Conservation (phyloP, 2,113 vertebrate genomes). For the Sphaerodactylus townsendi region DNA sequence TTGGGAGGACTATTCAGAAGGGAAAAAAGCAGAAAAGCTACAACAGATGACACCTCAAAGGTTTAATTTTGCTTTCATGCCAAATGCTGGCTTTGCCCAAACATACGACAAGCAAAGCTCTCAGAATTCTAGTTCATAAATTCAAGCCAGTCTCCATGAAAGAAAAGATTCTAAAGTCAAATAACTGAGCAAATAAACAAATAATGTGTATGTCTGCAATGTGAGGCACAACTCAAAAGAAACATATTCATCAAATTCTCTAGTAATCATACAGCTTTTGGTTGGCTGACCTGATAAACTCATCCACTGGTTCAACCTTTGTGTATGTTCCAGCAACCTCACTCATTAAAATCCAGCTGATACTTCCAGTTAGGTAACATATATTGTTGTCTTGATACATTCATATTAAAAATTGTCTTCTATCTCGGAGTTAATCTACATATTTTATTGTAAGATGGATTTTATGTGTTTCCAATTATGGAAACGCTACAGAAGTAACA, state of each 20-base stretch:
- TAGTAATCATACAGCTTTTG: not conserved
- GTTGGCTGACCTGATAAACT: not conserved
- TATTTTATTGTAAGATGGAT: not conserved
- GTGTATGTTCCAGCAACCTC: not conserved
- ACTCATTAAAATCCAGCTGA: not conserved
- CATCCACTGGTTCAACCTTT: not conserved
- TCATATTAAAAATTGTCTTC: not conserved
- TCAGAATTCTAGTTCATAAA: not conserved
- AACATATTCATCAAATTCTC: not conserved
- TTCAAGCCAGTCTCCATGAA: not conserved
- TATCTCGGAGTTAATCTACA: not conserved
- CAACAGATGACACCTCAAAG: not conserved
- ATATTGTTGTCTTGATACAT: not conserved
- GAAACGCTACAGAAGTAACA: not conserved
- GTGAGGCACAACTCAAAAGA: not conserved
- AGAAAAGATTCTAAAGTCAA: not conserved
- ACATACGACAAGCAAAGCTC: not conserved
- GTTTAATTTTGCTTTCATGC: not conserved
- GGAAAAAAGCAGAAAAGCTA: too few species aligned
- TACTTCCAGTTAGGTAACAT: not conserved
- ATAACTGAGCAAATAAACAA: not conserved
- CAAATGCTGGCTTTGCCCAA: too few species aligned
- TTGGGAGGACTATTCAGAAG: too few species aligned
- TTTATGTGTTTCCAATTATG: not conserved
- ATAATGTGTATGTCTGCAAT: too few species aligned